Percentiles rank a stretch among this genome's conserved stretches.
These are phyloP conservation scores for Drosophila maculinotata DNA, from an alignment of 2,888 invertebrate genomes.

Conservation along the genomic window DNA sequence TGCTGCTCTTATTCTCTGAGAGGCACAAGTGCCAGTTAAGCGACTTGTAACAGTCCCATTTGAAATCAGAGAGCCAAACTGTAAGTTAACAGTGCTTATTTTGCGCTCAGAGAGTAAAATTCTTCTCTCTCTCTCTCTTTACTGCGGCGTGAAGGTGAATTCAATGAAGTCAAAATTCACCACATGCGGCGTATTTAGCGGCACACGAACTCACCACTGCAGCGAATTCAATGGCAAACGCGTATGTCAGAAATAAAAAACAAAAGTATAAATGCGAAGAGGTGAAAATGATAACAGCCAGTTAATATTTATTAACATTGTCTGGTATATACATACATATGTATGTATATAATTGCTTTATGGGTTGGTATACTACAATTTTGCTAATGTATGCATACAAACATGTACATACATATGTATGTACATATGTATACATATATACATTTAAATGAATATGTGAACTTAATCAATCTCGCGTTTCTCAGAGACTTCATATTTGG, in stretches of 20 bases:
- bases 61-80: slow-evolving; percentile 32
- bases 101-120: slow-evolving; percentile 32
- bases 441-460: no score
- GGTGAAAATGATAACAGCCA: slow-evolving; percentile 33
- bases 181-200: slow-evolving; percentile 6
- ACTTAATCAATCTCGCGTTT: no score
- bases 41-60: slow-evolving; percentile 44
- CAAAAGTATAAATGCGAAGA: background rate
- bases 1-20: slow-evolving; percentile 57
- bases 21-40: slow-evolving; percentile 38
- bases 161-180: no score
- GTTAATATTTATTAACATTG: slow-evolving; percentile 35
- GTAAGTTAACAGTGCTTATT: slow-evolving; percentile 18
- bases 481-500: no score
- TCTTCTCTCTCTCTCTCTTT: slow-evolving; percentile 26
- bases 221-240: slow-evolving; percentile 26
- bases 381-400: background rate
- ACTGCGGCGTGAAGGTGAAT: slow-evolving; percentile 2
- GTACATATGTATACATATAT: no score
- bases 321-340: no score
- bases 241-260: slow-evolving; percentile 18
- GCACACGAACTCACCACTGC: slow-evolving; percentile 25
- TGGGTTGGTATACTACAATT: background rate
- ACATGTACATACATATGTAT: no score
- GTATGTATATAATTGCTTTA: no score